A percentile compares a stretch with the other conserved stretches of the same genome.
Evolutionary conservation across 2,113 vertebrate species (phyloP).

Genomic region (Triplophysa dalaica): DNA sequence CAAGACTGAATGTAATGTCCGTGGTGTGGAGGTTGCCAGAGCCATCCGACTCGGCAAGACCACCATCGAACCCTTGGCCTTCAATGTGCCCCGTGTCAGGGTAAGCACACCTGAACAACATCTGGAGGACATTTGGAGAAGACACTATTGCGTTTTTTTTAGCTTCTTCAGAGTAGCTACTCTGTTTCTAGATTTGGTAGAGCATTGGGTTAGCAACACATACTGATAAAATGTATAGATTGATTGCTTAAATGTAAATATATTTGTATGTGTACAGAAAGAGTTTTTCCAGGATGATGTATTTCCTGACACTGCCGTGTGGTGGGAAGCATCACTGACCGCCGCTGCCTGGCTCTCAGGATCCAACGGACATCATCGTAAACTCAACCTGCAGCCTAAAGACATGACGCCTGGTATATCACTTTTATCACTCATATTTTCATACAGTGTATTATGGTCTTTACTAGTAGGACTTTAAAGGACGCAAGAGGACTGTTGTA

Average conservation of each 20-base stretch:
- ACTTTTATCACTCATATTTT: background rate
- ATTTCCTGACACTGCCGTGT: slow-evolving; percentile 78
- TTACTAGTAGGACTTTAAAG: background rate
- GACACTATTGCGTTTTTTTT: too few species aligned
- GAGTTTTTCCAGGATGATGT: slow-evolving; percentile 97
- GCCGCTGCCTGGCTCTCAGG: slow-evolving; percentile 81
- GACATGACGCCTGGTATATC: slow-evolving; percentile 87
- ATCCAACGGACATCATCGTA: slow-evolving; percentile 74
- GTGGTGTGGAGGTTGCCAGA: slow-evolving; percentile 86
- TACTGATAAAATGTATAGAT: too few species aligned
- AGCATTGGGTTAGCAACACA: too few species aligned
- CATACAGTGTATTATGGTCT: too few species aligned
- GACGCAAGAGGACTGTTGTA: background rate
- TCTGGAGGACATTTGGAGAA: background rate
- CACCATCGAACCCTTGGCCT: slow-evolving; percentile 85
- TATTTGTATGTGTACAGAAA: slow-evolving; percentile 75
- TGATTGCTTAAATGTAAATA: background rate
- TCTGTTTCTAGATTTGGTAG: too few species aligned
- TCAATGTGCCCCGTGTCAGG: slow-evolving; percentile 88
- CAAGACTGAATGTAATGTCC: slow-evolving; percentile 84
- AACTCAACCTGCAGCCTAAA: slow-evolving; percentile 77
- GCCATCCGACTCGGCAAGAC: slow-evolving; percentile 84
- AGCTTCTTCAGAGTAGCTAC: too few species aligned
- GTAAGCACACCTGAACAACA: slow-evolving; percentile 62
- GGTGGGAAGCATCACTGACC: slow-evolving; percentile 81